phyloP scores from a whole-genome alignment of 2,113 vertebrate species.

The Zosterops japonicus region DNA sequence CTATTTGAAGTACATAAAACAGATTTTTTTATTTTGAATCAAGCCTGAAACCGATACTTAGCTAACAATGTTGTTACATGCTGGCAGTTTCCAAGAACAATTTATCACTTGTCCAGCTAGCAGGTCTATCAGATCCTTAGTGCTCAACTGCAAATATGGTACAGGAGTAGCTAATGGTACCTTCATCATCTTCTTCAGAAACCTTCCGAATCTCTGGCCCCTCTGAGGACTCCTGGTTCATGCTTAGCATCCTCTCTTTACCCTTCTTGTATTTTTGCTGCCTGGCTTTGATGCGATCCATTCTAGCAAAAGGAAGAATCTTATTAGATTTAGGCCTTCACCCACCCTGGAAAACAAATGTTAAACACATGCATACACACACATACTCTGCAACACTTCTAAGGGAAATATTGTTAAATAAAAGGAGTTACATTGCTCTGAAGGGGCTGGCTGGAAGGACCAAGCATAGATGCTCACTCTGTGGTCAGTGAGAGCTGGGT shows the following conservation, averaged over 20 bases:
- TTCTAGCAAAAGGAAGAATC: slow-evolving; percentile 76
- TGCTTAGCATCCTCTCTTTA: slow-evolving; percentile 93
- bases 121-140: not conserved
- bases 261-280: slow-evolving; percentile 98
- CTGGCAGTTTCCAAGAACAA: not conserved
- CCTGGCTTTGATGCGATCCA: slow-evolving; percentile 97
- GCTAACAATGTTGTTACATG: not conserved
- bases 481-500: not conserved
- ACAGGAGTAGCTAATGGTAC: slow-evolving; percentile 69
- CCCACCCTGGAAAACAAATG: not conserved
- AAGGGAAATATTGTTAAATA: not conserved
- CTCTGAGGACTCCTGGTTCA: slow-evolving; percentile 89
- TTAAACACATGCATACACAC: not conserved
- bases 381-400: not conserved
- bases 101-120: not conserved
- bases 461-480: not conserved
- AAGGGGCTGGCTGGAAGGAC: not conserved
- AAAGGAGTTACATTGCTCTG: not conserved
- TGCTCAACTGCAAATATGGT: not conserved
- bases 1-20: not conserved
- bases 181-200: slow-evolving; percentile 86
- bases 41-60: not conserved
- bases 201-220: slow-evolving; percentile 77
- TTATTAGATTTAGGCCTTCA: not conserved
- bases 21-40: not conserved